Percentiles rank a stretch among this genome's conserved stretches.
These are phyloP conservation scores for Indicator maculatus DNA, from an alignment of 2,113 vertebrate species.

Conservation along the genomic window DNA sequence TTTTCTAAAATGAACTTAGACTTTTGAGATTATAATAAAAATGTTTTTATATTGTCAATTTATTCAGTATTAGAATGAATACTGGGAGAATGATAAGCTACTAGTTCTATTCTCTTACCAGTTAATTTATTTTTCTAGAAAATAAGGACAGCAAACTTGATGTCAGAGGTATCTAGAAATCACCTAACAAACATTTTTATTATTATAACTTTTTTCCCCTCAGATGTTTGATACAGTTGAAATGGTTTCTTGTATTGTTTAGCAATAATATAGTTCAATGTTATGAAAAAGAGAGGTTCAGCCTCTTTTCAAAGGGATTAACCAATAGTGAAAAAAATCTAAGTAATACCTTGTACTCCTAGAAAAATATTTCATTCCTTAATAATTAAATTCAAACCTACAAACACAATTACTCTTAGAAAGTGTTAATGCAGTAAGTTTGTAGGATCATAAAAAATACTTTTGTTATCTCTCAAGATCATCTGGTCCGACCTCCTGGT, in stretches of 20 bases:
- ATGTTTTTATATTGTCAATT: background rate
- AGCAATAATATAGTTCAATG: background rate
- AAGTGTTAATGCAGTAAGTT: background rate
- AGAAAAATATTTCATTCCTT: background rate
- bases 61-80: background rate
- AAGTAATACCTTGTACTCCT: background rate
- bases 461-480: background rate
- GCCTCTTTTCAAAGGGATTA: slow-evolving; percentile 35
- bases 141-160: background rate
- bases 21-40: background rate
- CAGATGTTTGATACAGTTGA: slow-evolving; percentile 35
- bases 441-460: background rate
- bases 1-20: background rate
- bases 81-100: background rate
- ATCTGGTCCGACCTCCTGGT: background rate
- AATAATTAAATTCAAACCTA: background rate
- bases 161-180: background rate
- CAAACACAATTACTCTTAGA: background rate
- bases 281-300: background rate
- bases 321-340: background rate
- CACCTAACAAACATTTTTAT: slow-evolving; percentile 59
- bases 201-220: background rate
- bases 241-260: background rate
- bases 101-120: background rate
- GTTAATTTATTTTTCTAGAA: background rate